Evolutionary conservation across 1,140 invertebrate species (phyloP).

Genomic region (Ylistrum balloti): DNA sequence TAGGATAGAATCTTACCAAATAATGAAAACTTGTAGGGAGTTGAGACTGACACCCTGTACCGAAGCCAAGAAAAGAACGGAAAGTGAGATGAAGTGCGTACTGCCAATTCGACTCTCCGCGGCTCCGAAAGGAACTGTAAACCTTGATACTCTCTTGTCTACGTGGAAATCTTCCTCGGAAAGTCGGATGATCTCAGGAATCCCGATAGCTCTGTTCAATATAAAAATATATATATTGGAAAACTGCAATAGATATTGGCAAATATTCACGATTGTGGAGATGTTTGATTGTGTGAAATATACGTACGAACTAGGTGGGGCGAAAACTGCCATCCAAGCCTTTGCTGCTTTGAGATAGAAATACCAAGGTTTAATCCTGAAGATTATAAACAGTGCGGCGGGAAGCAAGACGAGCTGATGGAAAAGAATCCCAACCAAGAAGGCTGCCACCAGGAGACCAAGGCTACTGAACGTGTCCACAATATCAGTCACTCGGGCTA

Average conservation of each 20-base stretch:
- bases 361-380: neutral
- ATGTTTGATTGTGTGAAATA: no score
- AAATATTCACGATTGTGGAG: no score
- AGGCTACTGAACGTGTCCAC: neutral
- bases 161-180: slow-evolving; percentile 58
- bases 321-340: neutral
- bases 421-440: neutral
- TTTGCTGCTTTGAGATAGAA: neutral
- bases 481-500: neutral
- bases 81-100: slow-evolving; percentile 92
- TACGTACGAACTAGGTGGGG: neutral
- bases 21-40: neutral
- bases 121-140: slow-evolving; percentile 93
- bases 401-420: neutral
- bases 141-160: slow-evolving; percentile 82
- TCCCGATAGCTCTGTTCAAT: slow-evolving; percentile 63
- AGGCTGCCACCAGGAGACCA: neutral
- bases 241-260: no score
- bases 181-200: slow-evolving; percentile 59
- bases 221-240: no score
- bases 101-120: slow-evolving; percentile 97
- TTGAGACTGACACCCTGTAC: slow-evolving; percentile 87
- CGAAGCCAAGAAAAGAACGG: slow-evolving; percentile 95
- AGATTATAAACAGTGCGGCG: neutral
- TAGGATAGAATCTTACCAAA: neutral